A percentile compares a stretch with the other conserved stretches of the same genome.
Conservation (phyloP, 2,888 invertebrate species). For the Gymnoscelis rufifasciata region DNA sequence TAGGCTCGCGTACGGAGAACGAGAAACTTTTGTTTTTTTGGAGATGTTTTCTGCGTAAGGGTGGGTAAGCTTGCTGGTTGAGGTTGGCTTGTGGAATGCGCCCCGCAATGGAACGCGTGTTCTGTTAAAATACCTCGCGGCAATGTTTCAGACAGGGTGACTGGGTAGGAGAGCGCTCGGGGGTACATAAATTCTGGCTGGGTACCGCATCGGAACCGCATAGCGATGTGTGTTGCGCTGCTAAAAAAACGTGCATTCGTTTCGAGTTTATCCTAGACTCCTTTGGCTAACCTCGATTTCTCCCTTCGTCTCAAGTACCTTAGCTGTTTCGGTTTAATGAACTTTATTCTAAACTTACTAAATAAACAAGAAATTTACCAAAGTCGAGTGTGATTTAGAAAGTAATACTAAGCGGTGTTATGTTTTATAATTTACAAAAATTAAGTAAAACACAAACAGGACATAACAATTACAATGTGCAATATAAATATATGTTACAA, state of each 20-base stretch:
- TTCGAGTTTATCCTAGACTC: neutral
- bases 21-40: constrained; percentile 47
- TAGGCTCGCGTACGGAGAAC: constrained; percentile 47
- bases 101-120: constrained; percentile 53
- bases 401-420: no score
- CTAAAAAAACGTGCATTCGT: constrained; percentile 45
- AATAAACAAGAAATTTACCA: no score
- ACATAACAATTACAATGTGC: no score
- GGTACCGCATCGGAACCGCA: constrained; percentile 74
- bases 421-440: no score
- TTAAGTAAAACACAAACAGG: no score
- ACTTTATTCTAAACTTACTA: no score
- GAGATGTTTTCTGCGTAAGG: constrained; percentile 55
- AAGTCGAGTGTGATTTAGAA: no score
- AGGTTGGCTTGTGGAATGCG: constrained; percentile 23
- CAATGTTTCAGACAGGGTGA: constrained; percentile 47
- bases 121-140: constrained; percentile 42
- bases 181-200: constrained; percentile 72
- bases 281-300: no score
- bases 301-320: no score
- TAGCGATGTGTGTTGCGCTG: constrained; percentile 64
- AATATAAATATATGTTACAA: no score
- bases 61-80: constrained; percentile 34
- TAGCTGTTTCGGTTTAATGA: no score
- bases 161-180: constrained; percentile 57